Evolutionary conservation across 92 coral and sea anemone species (phyloP).

Genomic region (Siderastrea radians): DNA sequence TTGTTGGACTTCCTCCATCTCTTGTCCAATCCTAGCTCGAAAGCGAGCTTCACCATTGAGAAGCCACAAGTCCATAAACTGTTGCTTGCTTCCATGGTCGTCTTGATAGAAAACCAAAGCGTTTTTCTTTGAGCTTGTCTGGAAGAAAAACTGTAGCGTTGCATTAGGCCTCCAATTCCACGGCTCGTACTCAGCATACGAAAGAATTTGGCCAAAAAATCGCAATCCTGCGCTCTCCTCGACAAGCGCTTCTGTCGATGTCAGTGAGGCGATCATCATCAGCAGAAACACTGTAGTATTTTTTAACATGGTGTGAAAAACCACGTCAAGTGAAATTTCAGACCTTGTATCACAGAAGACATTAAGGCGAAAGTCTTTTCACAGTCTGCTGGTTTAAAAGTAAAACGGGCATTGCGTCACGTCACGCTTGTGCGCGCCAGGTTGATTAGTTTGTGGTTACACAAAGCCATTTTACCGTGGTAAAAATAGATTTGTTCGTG

Average conservation of each 20-base stretch:
- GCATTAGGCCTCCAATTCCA: constrained; percentile 46
- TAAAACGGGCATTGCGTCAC: constrained; percentile 30
- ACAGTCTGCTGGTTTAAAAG: constrained; percentile 7
- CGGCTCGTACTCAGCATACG: constrained; percentile 62
- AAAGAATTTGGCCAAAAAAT: constrained; percentile 8
- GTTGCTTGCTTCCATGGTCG: not conserved
- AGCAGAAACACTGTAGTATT: not conserved
- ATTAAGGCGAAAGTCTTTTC: not conserved
- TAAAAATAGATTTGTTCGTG: too few species aligned
- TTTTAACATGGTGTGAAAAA: constrained; percentile 12
- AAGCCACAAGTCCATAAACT: constrained; percentile 60
- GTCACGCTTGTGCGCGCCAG: not conserved
- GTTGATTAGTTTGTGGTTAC: constrained; percentile 25
- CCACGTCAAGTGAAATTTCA: constrained; percentile 9
- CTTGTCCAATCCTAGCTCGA: constrained; percentile 52
- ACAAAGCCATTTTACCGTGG: too few species aligned
- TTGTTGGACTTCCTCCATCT: constrained; percentile 1
- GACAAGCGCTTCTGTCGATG: not conserved
- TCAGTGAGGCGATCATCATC: not conserved
- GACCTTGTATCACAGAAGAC: not conserved
- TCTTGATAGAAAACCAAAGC: constrained; percentile 39
- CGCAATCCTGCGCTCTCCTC: constrained; percentile 1
- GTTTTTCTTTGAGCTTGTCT: not conserved
- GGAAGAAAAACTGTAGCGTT: constrained; percentile 37
- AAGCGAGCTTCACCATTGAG: constrained; percentile 56